Evolutionary conservation across 2,888 invertebrate genomes (phyloP).

Genomic region (Archips crataeganus): DNA sequence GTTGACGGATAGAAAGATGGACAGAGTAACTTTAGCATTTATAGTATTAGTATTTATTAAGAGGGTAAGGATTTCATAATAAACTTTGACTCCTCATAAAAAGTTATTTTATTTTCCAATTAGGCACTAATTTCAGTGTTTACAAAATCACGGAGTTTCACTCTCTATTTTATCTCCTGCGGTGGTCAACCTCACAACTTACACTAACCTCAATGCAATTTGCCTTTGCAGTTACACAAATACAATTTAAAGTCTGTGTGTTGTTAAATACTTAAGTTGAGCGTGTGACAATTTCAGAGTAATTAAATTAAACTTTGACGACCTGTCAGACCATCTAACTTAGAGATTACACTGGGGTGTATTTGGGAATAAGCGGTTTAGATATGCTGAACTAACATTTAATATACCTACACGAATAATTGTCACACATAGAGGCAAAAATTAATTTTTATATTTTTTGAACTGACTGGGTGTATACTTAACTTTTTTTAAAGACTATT

Average conservation of each 20-base stretch:
- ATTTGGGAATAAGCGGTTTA: constrained; percentile 23
- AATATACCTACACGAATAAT: not conserved
- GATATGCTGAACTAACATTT: not conserved
- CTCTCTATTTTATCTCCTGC: constrained; percentile 3
- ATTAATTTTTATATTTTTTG: too few species aligned
- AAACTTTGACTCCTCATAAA: too few species aligned
- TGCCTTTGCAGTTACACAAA: constrained; percentile 23
- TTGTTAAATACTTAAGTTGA: constrained; percentile 34
- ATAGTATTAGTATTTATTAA: too few species aligned
- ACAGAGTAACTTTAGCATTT: too few species aligned
- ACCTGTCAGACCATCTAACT: constrained; percentile 37
- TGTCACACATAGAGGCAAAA: not conserved
- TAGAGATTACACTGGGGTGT: constrained; percentile 34
- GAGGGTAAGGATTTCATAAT: too few species aligned
- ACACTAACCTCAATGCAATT: constrained; percentile 16
- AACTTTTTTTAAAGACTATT: too few species aligned
- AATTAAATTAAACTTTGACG: constrained; percentile 42
- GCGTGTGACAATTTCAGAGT: constrained; percentile 40
- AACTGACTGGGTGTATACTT: too few species aligned
- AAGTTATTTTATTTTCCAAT: too few species aligned
- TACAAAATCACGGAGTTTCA: not conserved
- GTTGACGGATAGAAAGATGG: too few species aligned
- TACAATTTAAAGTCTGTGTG: constrained; percentile 34
- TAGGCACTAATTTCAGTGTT: not conserved
- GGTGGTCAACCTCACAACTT: not conserved